Base-by-base conservation (phyloP, 2,797 vertebrate species). In the Periophthalmus magnuspinnatus region DNA sequence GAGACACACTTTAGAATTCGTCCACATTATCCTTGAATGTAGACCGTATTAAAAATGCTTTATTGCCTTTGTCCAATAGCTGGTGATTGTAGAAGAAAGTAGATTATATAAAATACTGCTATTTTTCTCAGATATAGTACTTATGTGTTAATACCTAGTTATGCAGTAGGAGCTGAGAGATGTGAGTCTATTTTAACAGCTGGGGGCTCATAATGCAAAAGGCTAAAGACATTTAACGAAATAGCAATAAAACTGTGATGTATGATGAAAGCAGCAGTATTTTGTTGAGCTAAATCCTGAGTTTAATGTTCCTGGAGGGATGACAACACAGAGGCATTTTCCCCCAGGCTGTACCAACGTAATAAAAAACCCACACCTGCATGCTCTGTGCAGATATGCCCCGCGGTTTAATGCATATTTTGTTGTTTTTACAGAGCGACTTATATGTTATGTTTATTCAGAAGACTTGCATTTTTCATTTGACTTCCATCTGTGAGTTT, bases 191-290 rank as follows among this genome's bases (percentile, higher is more conserved):
- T 54, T 64, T 50, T 32, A 50, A 54, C 34, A 76, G 68, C 14
- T 52, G 19, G 13, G 28, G 45, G 34, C 13, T 58, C 32, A n/a
- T 58, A 64, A 71, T 55, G 60, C n/a, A 55, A 28, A 32, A 6
- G 36, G 10, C 67, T 50, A 3, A 38, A 17, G 11, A 16, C 28
- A 38, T 67, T 32, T 60, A 60, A 33, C 33, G 6, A 36, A 64
- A 47, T 8, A 33, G 41, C 52, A 60, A 69, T 69, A 50, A 56
- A 75, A 64, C 19, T 38, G 58, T 14, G 45, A 60, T 24, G 22
- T 24, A 45, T 63, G 61, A 63, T 45, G 38, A 63, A 63, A 63
- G 34, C 24, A 16, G 24, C 7, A 33, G 9, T 59, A 19, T 33
- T 59, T 34, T 59, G 32, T 21, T 24, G 21, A 47, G 61, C 6